Percentiles rank a stretch among this genome's conserved stretches.
Evolutionary conservation across 2,113 vertebrate genomes (phyloP).

Genomic region (Bostrychus sinensis): DNA sequence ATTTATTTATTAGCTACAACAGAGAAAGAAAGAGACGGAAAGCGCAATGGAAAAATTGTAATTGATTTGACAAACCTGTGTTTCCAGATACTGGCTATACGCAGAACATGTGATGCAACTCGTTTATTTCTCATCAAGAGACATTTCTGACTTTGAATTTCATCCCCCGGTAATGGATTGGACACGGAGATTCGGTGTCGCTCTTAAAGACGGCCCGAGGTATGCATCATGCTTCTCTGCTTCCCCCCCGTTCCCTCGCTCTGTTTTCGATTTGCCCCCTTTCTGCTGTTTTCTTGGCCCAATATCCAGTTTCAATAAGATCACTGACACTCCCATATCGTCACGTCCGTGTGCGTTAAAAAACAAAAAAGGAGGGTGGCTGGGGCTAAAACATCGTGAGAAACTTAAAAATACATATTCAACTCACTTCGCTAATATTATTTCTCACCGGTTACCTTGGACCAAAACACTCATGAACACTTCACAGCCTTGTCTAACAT

Average conservation of each 20-base stretch:
- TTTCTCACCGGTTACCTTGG: too few species aligned
- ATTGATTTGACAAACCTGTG: conserved; percentile 43
- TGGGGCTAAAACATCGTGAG: not conserved
- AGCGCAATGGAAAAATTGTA: conserved; percentile 18
- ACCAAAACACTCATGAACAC: too few species aligned
- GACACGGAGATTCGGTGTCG: conserved; percentile 76
- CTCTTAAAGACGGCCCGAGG: conserved; percentile 60
- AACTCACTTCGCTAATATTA: too few species aligned
- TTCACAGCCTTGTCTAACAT: too few species aligned
- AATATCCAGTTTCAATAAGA: conserved; percentile 69
- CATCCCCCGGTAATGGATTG: conserved; percentile 77
- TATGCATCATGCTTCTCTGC: conserved; percentile 55
- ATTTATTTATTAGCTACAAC: not conserved
- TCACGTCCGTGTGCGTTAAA: conserved; percentile 52
- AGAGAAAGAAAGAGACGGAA: not conserved
- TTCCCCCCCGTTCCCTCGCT: not conserved
- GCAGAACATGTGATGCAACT: conserved; percentile 66
- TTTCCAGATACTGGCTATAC: conserved; percentile 39
- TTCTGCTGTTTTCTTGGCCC: conserved; percentile 30
- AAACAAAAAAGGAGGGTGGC: conserved; percentile 8
- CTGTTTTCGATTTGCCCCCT: conserved; percentile 70
- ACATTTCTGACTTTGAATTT: conserved; percentile 71
- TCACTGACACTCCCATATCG: conserved; percentile 50
- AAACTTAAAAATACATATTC: not conserved
- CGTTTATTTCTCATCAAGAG: conserved; percentile 73